Percentiles rank a stretch among this genome's conserved stretches.
phyloP scores from a whole-genome alignment of 2,888 invertebrate species.

The Craniophora ligustri region DNA sequence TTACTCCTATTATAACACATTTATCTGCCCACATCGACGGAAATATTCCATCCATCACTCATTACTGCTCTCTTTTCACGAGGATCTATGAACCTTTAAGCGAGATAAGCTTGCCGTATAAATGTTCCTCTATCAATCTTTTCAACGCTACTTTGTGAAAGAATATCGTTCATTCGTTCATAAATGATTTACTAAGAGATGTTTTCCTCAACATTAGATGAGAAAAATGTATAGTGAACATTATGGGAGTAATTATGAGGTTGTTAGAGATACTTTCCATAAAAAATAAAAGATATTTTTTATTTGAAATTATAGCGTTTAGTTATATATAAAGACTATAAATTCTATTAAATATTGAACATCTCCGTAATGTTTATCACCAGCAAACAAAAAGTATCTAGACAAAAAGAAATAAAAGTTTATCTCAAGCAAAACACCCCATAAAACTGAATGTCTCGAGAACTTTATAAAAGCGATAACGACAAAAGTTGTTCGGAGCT shows the following conservation, averaged over 20 bases:
- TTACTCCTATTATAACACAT: neutral
- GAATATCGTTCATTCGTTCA: constrained; percentile 40
- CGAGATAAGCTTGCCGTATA: constrained; percentile 59
- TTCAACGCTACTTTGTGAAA: constrained; percentile 33
- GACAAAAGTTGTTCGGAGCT: constrained; percentile 85
- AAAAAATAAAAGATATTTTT: too few species aligned
- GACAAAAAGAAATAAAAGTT: constrained; percentile 84
- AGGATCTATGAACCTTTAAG: constrained; percentile 40
- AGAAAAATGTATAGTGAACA: neutral
- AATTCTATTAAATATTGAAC: constrained; percentile 23
- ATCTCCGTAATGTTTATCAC: constrained; percentile 53
- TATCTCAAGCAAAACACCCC: constrained; percentile 88
- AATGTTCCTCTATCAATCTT: constrained; percentile 65
- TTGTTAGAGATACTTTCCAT: too few species aligned
- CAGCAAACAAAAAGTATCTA: constrained; percentile 73
- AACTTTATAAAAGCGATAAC: constrained; percentile 89
- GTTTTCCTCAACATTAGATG: neutral
- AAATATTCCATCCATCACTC: constrained; percentile 58
- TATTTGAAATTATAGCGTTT: too few species aligned
- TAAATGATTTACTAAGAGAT: constrained; percentile 4
- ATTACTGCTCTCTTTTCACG: constrained; percentile 53
- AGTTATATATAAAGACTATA: neutral
- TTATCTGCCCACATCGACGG: constrained; percentile 15
- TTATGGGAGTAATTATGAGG: neutral
- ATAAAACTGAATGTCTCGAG: constrained; percentile 86